Base-by-base conservation (phyloP, 2,113 vertebrate genomes). In the Edolisoma coerulescens region DNA sequence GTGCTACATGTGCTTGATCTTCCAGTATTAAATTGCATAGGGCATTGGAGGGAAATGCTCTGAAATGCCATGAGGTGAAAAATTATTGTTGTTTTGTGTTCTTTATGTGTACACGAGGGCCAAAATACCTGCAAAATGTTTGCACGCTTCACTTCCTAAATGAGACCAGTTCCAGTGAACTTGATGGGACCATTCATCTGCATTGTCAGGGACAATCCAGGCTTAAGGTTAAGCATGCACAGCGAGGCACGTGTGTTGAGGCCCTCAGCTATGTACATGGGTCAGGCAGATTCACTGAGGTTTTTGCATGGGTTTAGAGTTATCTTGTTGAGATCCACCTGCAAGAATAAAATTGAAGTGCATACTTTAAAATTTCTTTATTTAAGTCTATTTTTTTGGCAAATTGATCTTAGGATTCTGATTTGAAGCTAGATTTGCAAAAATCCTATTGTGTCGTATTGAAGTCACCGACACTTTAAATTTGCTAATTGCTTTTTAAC, bases 221-320 rank as follows among this genome's bases (percentile, higher is more conserved):
- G 41, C 19, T 80, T 93, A 18, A 81, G 52, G 54, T 59, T 64
- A 57, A 60, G 17, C 2, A 1, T 30, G 39, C 39, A 64, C 56
- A 63, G 9, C 4, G 5, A 56, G 11, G 54, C 16, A 13, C 1
- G 0, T 1, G 2, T 59, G 23, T 41, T 63, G 60, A 37, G 45
- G 33, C 37, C 45, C 37, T 83, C 27, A 5, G 33, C 68, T 84
- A 0, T 11, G 26, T 23, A 2, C 35, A 6, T 16, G 52, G 33
- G 19, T 47, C n/a, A 15, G 45, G 56, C 33, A 27, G 18, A 61
- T 73, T 67, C 37, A 35, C 7, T 28, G 41, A 37, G 35, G 30
- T 32, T 65, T 50, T 20, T 74, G 32, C 21, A 2, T 30, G n/a
- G 16, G 6, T 81, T 91, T 78, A 49, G 28, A 21, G 13, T 68